Conservation (phyloP, 2,888 invertebrate genomes). For the Clostera curtula region DNA sequence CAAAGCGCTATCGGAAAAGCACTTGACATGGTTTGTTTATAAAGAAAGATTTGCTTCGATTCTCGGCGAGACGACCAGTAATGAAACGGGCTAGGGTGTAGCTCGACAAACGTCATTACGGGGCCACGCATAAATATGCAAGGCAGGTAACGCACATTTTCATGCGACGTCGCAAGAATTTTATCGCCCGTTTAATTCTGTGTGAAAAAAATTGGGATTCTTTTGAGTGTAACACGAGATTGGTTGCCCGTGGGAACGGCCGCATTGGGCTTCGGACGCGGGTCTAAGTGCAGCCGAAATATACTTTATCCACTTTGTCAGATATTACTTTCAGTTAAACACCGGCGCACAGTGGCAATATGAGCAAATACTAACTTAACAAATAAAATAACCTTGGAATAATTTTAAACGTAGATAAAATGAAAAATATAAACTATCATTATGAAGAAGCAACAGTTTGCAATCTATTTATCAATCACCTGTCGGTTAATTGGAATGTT, state of each 20-base stretch:
- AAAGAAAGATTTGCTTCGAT: conserved; percentile 52
- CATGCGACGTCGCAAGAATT: conserved; percentile 74
- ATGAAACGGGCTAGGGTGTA: conserved; percentile 52
- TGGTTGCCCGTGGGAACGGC: conserved; percentile 64
- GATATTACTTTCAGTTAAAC: conserved; percentile 67
- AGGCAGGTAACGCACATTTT: conserved; percentile 75
- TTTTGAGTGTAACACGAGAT: conserved; percentile 63
- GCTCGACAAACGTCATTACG: conserved; percentile 71
- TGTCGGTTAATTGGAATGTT: no score
- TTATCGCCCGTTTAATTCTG: conserved; percentile 73
- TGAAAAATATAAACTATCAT: no score
- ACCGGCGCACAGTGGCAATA: conserved; percentile 42
- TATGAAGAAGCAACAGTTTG: no score
- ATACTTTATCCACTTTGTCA: conserved; percentile 60
- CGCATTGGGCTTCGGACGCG: conserved; percentile 43
- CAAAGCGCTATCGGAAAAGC: conserved; percentile 52
- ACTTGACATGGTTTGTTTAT: conserved; percentile 62
- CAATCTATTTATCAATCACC: no score
- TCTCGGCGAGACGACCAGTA: conserved; percentile 49
- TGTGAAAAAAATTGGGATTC: conserved; percentile 68
- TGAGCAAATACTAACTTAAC: no score
- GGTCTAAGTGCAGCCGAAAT: conserved; percentile 67
- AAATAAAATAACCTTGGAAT: no score
- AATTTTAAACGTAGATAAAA: no score
- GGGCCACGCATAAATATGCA: conserved; percentile 72